Evolutionary conservation across 2,797 vertebrate genomes (phyloP).

Genomic region (Squalus acanthias): DNA sequence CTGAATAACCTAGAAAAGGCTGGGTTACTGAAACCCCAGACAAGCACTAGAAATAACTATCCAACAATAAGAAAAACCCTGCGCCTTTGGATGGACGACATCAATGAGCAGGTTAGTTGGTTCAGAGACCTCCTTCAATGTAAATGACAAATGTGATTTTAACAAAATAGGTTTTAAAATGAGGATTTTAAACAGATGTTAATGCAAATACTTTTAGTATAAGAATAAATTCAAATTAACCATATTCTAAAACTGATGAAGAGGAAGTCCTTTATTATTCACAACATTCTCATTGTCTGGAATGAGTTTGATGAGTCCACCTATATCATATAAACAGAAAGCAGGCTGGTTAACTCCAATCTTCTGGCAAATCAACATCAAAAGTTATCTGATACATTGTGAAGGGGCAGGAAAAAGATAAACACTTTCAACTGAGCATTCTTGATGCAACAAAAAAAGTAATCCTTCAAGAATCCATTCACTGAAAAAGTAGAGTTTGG

Average conservation of each 20-base stretch:
- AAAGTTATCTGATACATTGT: background rate
- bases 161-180: background rate
- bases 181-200: background rate
- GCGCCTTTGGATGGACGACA: slow-evolving; percentile 96
- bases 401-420: background rate
- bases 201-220: background rate
- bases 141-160: background rate
- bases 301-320: background rate
- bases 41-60: slow-evolving; percentile 80
- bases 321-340: background rate
- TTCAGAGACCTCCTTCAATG: background rate
- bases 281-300: background rate
- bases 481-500: background rate
- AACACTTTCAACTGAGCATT: background rate
- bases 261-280: background rate
- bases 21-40: slow-evolving; percentile 79
- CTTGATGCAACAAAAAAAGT: background rate
- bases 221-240: background rate
- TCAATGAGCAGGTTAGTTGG: slow-evolving; percentile 82
- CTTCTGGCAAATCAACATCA: background rate
- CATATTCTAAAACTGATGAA: background rate
- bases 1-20: slow-evolving; percentile 88
- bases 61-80: slow-evolving; percentile 92
- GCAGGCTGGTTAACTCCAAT: background rate
- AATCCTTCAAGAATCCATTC: background rate